Evolutionary conservation across 2,888 invertebrate genomes (phyloP), one percentile per base, ranked within the genome.

Genomic region (Rutpela maculata): DNA sequence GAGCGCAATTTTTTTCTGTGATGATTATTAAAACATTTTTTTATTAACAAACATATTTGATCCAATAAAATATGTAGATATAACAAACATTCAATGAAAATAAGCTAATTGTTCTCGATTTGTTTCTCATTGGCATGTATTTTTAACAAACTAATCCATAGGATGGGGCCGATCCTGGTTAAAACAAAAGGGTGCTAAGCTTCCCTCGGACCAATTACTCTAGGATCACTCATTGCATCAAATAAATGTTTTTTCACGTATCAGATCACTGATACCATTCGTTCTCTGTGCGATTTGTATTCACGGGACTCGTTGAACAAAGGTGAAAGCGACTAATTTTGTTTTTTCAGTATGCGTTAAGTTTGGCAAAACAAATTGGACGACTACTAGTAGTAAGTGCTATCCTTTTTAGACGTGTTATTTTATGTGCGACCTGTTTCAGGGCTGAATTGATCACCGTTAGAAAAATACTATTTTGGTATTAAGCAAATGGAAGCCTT

Each of bases 311-410:
- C 62, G 31, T 22, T n/a, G 50, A n/a, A n/a, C 9, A 62, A 35
- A 31, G 62, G 62, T 35, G n/a, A 15, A 17, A 50, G 50, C 22
- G 12, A 62, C 62, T 62, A 62, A 62, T 62, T 62, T 31, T 31
- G 22, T 31, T 62, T 31, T 62, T 62, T 62, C 35, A n/a, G 59
- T n/a, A 11, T 31, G 62, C 31, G 12, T 62, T 17, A 62, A 31
- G 26, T 62, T 6, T n/a, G 26, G 15, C n/a, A 31, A 22, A 62
- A 31, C n/a, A 22, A 62, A 62, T 26, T 62, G 62, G 26, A 60
- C 18, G 31, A 62, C 31, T 17, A n/a, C 22, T 62, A 31, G 35
- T n/a, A 4, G 50, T 12, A 43, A 62, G 35, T n/a, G 17, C n/a
- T 26, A 26, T 62, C 35, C 62, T 0, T 12, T 62, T 31, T 31